A percentile compares a stretch with the other conserved stretches of the same genome.
phyloP scores from a whole-genome alignment of 2,888 invertebrate genomes.

The Unio pictorum region DNA sequence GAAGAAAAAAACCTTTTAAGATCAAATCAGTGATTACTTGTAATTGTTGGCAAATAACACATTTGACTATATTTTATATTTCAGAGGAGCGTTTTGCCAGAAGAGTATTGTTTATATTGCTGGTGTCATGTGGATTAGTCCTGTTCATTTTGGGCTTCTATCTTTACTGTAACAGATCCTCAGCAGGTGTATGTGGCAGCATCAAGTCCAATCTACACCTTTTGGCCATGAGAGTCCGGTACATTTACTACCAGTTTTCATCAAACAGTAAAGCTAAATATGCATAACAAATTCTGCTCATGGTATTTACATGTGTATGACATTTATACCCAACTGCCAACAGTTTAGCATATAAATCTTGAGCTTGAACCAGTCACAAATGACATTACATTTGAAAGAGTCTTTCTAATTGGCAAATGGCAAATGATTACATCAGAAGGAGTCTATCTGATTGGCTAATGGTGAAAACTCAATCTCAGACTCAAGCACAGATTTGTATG shows the following conservation, averaged over 20 bases:
- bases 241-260: constrained; percentile 50
- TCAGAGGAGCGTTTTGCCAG: constrained; percentile 56
- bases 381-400: no score
- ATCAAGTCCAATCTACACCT: constrained; percentile 33
- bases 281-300: not conserved
- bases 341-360: no score
- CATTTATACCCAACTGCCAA: no score
- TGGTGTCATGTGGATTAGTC: constrained; percentile 45
- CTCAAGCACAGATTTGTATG: no score
- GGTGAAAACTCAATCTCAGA: no score
- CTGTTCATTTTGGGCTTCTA: constrained; percentile 50
- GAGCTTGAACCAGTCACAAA: no score
- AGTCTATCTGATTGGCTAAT: no score
- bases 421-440: no score
- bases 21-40: no score
- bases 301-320: not conserved
- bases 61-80: constrained; percentile 17
- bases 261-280: no score
- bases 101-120: constrained; percentile 42
- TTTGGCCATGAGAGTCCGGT: constrained; percentile 42
- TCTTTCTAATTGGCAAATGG: no score
- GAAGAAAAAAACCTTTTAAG: no score
- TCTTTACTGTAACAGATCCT: constrained; percentile 47
- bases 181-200: constrained; percentile 20
- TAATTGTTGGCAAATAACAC: not conserved